Evolutionary conservation across 2,888 invertebrate genomes (phyloP), one percentile per base, ranked within the genome.

Genomic region (Aradus depressus): DNA sequence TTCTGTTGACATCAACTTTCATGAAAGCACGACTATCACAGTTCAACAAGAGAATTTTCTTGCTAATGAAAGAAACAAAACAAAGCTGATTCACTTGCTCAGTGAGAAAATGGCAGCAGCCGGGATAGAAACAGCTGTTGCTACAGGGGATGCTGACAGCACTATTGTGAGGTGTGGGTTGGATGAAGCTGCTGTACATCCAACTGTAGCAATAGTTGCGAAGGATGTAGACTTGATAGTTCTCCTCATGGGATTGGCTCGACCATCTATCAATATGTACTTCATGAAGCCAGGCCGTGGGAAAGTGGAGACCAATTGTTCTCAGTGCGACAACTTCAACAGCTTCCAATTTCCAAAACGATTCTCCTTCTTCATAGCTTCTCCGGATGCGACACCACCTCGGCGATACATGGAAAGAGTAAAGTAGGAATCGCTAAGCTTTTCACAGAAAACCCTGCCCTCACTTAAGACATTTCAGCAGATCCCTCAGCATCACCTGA

Each of bases 101-200:
- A 8, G 12, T 18, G 35, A 55, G 26, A 54, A 53, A 42, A 56
- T 56, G 54, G 42, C 52, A 32, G 35, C 54, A 54, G 41, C 48
- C 47, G 55, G 52, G 37, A 58, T 58, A 44, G 54, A 54, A 58
- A 51, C 58, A 43, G 44, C 14, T n/a, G n/a, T 54, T 51, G 52
- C 58, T 51, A 42, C 52, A 53, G 52, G 52, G 19, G 58, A 58
- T 58, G 54, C 56, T 51, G 56, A 54, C 45, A 31, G 35, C 38
- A 58, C 57, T 48, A 56, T 56, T 54, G 57, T 55, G 26, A 57
- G 35, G 6, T 56, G 50, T 31, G 51, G 53, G 44, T 48, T 57
- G 39, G 50, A 54, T 50, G 50, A 58, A 52, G 48, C 48, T 25
- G 48, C 38, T 14, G 16, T 39, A 14, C 48, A 47, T 47, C 22